Evolutionary conservation across 2,797 vertebrate species (phyloP).

Genomic region (Sebastiscus albofasciatus): DNA sequence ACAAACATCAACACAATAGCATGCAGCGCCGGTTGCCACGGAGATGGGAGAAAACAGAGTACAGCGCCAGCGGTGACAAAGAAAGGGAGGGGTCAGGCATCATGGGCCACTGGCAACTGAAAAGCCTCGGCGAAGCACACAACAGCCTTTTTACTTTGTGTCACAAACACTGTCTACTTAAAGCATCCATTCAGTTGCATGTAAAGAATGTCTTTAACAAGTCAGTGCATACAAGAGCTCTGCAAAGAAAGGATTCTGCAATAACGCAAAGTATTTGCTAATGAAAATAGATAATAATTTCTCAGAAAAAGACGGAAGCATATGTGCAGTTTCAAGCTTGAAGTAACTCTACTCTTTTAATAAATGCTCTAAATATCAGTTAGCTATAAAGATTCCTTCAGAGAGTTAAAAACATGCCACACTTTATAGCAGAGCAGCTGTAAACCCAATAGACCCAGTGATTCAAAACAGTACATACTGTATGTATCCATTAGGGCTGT

Average conservation of each 20-base stretch:
- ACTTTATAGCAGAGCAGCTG: neutral
- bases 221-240: conserved; percentile 1
- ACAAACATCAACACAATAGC: conserved; percentile 81
- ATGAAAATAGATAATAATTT: neutral
- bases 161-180: conserved; percentile 46
- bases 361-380: neutral
- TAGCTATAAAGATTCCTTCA: neutral
- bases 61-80: conserved; percentile 69
- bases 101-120: conserved; percentile 67
- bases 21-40: conserved; percentile 70
- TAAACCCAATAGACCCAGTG: neutral
- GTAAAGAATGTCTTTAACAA: conserved; percentile 12
- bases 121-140: conserved; percentile 66
- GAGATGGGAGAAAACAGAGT: conserved; percentile 73
- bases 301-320: neutral
- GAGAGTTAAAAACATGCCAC: neutral
- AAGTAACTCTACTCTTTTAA: neutral
- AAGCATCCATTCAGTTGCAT: conserved; percentile 48
- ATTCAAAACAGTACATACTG: neutral
- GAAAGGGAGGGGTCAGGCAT: conserved; percentile 73
- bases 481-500: neutral
- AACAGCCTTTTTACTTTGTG: conserved; percentile 47
- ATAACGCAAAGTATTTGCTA: neutral
- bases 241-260: neutral
- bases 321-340: neutral